Base-by-base conservation (phyloP, 2,797 vertebrate genomes). In the Enteromius unitaeniatus region DNA sequence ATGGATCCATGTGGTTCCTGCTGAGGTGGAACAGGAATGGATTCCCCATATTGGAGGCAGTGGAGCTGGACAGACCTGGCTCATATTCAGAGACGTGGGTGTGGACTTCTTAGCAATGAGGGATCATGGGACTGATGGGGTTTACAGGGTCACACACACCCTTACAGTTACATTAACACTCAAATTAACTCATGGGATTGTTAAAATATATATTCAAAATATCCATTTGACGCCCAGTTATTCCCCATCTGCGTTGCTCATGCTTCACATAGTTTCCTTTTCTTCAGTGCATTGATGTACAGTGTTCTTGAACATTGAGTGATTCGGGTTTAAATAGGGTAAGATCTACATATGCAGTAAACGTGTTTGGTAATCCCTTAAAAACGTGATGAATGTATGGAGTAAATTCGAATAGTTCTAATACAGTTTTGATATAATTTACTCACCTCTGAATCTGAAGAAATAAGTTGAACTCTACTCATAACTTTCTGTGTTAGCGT, bases 41-140 rank as follows among this genome's bases (percentile, higher is more conserved):
- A 92, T 93, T 95, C 93, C 91, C 93, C 94, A 93, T 92, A 89
- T 90, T 81, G 88, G 73, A 91, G 89, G 91, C 88, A 92, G 92
- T 93, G 93, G 80, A 89, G 91, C 86, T 68, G 79, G 86, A 90
- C 89, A 51, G 78, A 89, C 86, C 87, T 92, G 92, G 91, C 89
- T 64, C 76, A 13, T 45, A 60, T 93, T 92, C 93, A 92, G 90
- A 90, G 91, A 91, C 90, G 91, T 92, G 92, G 93, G 93, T 84
- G 91, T 86, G 83, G 79, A 88, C 89, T 90, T 91, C 88, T 88
- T 84, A 90, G 78, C 89, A 86, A 60, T 78, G 72, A 86, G 72
- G 73, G 42, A 87, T 80, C 72, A 55, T 51, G 49, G 64, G 73
- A 83, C 51, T 82, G 78, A 81, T 84, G 21, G 74, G 84, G 77